Evolutionary conservation across 2,113 vertebrate genomes (phyloP).

Genomic region (Litocranius walleri): DNA sequence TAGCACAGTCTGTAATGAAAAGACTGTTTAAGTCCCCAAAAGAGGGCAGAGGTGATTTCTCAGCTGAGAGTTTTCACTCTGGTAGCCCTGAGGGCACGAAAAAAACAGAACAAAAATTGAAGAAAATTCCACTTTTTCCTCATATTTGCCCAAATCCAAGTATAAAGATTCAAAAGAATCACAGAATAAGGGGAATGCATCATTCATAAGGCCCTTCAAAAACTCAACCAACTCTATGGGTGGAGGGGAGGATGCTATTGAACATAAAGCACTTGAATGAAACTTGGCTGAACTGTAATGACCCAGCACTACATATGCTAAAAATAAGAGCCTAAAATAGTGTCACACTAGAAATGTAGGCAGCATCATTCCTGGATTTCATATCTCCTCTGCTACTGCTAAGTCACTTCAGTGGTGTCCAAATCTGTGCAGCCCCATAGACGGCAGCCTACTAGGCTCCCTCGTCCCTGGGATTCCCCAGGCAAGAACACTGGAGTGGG

Average conservation of each 20-base stretch:
- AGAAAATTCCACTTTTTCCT: constrained; percentile 32
- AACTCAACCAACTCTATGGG: not conserved
- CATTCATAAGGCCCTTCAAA: constrained; percentile 59
- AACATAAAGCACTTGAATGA: constrained; percentile 10
- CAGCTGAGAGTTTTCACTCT: constrained; percentile 14
- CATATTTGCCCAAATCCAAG: constrained; percentile 58
- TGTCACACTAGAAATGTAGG: not conserved
- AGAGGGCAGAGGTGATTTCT: constrained; percentile 50
- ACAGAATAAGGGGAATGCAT: constrained; percentile 52
- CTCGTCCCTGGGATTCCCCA: no score
- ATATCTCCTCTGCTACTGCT: not conserved
- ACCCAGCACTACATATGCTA: constrained; percentile 10
- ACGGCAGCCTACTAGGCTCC: no score
- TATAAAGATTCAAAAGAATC: constrained; percentile 38
- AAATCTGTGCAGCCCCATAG: no score
- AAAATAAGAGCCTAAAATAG: constrained; percentile 2
- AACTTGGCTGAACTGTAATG: not conserved
- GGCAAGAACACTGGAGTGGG: no score
- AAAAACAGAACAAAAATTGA: constrained; percentile 53
- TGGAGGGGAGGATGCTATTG: not conserved
- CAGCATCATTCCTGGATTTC: not conserved
- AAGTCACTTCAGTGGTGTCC: no score
- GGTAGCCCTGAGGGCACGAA: constrained; percentile 17
- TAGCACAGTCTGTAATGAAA: not conserved
- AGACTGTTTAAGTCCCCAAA: constrained; percentile 36